A percentile compares a stretch with the other conserved stretches of the same genome.
phyloP scores from a whole-genome alignment of 2,113 vertebrate genomes.

The Leiothrix lutea region DNA sequence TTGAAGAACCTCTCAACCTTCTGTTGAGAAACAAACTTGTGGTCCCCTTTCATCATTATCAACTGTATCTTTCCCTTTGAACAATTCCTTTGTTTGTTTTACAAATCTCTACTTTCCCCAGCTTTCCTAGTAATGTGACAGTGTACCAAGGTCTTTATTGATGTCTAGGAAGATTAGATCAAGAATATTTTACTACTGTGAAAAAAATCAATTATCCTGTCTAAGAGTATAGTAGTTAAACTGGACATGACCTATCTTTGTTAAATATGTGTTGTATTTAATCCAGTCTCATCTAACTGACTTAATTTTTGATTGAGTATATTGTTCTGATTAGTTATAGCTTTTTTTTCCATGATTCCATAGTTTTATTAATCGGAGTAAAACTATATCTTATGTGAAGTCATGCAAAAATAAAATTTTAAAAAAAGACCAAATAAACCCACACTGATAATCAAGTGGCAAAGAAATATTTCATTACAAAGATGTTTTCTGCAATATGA shows the following conservation, averaged over 20 bases:
- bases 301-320: neutral
- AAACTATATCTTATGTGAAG: neutral
- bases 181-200: neutral
- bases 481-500: neutral
- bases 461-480: neutral
- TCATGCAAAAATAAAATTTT: neutral
- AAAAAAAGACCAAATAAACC: neutral
- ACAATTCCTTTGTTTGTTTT: neutral
- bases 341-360: neutral
- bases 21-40: neutral
- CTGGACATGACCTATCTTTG: neutral
- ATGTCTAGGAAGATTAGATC: neutral
- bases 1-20: neutral
- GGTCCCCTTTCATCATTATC: neutral
- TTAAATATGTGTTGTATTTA: neutral
- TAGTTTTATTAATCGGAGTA: neutral
- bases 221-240: neutral
- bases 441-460: neutral
- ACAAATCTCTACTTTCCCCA: neutral
- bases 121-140: neutral
- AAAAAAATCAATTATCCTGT: neutral
- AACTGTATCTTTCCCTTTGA: neutral
- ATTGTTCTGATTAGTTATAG: neutral
- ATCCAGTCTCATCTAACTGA: neutral
- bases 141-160: neutral